Percentiles rank a stretch among this genome's conserved stretches.
Conservation (phyloP, 2,113 vertebrate genomes). For the Urocynchramus pylzowi region DNA sequence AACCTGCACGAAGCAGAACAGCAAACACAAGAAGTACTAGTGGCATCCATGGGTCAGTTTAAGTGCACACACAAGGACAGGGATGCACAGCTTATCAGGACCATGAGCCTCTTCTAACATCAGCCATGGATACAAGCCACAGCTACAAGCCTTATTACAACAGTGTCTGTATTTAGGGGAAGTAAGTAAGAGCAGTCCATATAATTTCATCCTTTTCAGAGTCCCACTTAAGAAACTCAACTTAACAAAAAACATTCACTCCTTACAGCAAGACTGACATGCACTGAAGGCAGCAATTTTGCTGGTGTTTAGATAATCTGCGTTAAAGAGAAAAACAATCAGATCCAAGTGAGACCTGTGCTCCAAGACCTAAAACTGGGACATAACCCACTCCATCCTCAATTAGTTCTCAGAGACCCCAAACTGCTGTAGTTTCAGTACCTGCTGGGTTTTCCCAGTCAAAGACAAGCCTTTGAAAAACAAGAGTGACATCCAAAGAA, state of each 20-base stretch:
- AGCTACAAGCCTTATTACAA: not conserved
- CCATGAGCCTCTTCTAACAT: not conserved
- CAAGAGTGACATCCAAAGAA: not conserved
- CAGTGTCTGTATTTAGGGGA: not conserved
- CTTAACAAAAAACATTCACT: not conserved
- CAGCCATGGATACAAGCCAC: not conserved
- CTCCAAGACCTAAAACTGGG: not conserved
- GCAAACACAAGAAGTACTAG: not conserved
- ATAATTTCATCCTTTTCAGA: not conserved
- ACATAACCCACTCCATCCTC: not conserved
- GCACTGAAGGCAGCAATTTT: not conserved
- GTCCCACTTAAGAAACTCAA: not conserved
- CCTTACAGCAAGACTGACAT: fast-evolving
- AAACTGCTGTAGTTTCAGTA: not conserved
- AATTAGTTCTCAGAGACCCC: not conserved
- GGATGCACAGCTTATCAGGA: not conserved
- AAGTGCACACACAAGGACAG: not conserved
- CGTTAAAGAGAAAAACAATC: not conserved
- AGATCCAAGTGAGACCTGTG: not conserved
- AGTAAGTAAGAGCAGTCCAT: not conserved
- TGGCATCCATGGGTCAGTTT: not conserved
- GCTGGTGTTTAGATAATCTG: not conserved
- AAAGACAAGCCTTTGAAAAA: not conserved
- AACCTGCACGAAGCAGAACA: not conserved
- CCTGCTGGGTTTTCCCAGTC: not conserved